Evolutionary conservation across 2,888 invertebrate genomes (phyloP).

Genomic region (Diarsia rubi): DNA sequence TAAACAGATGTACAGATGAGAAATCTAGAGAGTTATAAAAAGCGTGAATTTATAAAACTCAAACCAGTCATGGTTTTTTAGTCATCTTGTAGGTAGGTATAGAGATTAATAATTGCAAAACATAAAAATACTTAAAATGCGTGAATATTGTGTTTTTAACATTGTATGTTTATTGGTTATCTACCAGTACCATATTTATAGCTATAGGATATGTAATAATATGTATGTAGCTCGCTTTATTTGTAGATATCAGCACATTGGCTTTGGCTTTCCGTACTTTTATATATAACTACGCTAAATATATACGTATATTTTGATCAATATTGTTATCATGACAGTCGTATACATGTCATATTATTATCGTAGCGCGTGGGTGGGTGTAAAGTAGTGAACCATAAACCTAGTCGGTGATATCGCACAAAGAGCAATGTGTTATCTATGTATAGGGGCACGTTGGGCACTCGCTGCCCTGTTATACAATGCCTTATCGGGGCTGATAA

Average conservation of each 20-base stretch:
- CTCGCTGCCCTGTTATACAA: conserved; percentile 53
- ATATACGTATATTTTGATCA: conserved; percentile 47
- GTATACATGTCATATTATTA: conserved; percentile 65
- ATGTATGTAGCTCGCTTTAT: conserved; percentile 10
- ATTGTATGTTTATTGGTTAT: neutral
- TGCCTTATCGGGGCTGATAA: conserved; percentile 47
- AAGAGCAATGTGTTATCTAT: conserved; percentile 64
- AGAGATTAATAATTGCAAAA: neutral
- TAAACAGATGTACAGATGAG: conserved; percentile 47
- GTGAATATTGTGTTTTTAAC: neutral
- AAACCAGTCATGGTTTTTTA: conserved; percentile 9
- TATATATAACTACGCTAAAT: conserved; percentile 31
- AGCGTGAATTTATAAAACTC: conserved; percentile 11
- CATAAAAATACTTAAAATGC: neutral
- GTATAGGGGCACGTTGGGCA: conserved; percentile 57
- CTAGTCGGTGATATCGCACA: conserved; percentile 68
- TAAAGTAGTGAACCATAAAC: conserved; percentile 70
- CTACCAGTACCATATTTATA: neutral
- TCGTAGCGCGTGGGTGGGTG: conserved; percentile 71
- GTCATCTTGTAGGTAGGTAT: conserved; percentile 1
- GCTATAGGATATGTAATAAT: no score
- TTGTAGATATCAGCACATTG: conserved; percentile 25
- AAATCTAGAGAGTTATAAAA: conserved; percentile 26
- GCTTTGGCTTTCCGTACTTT: conserved; percentile 37
- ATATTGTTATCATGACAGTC: conserved; percentile 60